These are phyloP conservation scores for Myotis lucifugus DNA, from an alignment of 2,113 vertebrate genomes.

Conservation along the genomic window DNA sequence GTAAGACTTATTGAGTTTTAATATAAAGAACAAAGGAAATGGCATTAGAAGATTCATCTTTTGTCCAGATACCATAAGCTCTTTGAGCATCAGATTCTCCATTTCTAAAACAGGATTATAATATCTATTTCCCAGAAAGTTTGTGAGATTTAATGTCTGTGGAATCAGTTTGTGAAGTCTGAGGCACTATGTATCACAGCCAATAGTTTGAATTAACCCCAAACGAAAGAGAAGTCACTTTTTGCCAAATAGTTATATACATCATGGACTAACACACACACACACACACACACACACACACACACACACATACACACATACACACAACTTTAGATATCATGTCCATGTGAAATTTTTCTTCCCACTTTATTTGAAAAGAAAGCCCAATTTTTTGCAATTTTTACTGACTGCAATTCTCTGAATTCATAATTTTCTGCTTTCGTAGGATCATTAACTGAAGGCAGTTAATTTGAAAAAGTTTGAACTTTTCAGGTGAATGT, in stretches of 20 bases:
- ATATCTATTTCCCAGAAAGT: not conserved
- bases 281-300: not conserved
- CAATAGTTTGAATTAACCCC: not conserved
- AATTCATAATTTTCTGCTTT: not conserved
- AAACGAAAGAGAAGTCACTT: not conserved
- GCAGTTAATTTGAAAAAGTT: not conserved
- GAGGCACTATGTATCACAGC: not conserved
- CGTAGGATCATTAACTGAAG: not conserved
- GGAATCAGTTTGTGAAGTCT: not conserved
- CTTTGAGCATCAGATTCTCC: not conserved
- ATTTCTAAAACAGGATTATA: not conserved
- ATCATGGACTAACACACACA: not conserved
- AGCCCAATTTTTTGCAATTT: not conserved
- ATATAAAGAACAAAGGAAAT: not conserved
- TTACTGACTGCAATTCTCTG: not conserved
- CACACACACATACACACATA: not conserved
- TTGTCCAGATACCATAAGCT: not conserved
- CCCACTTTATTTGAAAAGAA: not conserved
- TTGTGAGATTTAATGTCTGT: not conserved
- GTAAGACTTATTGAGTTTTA: not conserved
- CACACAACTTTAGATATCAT: not conserved
- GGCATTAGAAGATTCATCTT: not conserved
- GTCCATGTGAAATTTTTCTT: not conserved
- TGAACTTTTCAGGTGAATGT: not conserved
- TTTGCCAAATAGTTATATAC: not conserved